Evolutionary conservation across 2,797 vertebrate genomes (phyloP), one percentile per base, ranked within the genome.

Genomic region (Notamacropus eugenii): DNA sequence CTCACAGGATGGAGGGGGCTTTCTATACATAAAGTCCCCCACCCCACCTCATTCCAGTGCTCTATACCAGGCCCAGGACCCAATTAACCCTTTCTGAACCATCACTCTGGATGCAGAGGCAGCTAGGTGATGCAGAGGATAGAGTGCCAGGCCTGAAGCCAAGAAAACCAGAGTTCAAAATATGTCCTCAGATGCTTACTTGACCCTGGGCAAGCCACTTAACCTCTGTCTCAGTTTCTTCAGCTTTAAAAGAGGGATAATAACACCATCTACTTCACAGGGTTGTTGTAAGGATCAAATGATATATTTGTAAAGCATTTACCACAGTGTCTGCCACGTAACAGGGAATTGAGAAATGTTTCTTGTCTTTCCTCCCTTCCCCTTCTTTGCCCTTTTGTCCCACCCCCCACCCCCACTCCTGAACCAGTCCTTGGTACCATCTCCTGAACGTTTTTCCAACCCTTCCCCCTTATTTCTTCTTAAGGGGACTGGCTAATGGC

Each of bases 201-300:
- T 27, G 40, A 87, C 74, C 22, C 22, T 87, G 9, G 40, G 74
- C 9, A 87, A 87, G 40, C 27, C 74, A 46, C 40, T 87, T 24
- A 46, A 27, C 3, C 22, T 62, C 59, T 22, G 16, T 46, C 74
- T 82, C 67, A 40, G 22, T 50, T 87, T 87, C 74, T 24, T 87
- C 40, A 46, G 46, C n/a, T 87, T 87, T 50, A 50, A 87, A 46
- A 50, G 9, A 10, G 74, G 40, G 74, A 11, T 50, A 82, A 46
- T 27, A 50, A 46, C 3, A 27, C n/a, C 22, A 4, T 10, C 40
- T 87, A n/a, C 62, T 19, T 74, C 34, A n/a, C 34, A 40, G 14
- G 2, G 13, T 16, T 5, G 0, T 16, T 34, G 1, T 0, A 90
- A 29, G 14, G 57, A n/a, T 11, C 90, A 31, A 0, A 5, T 1